Base-by-base conservation (phyloP, 2,888 invertebrate genomes). In the Scaptomyza polygonia region DNA sequence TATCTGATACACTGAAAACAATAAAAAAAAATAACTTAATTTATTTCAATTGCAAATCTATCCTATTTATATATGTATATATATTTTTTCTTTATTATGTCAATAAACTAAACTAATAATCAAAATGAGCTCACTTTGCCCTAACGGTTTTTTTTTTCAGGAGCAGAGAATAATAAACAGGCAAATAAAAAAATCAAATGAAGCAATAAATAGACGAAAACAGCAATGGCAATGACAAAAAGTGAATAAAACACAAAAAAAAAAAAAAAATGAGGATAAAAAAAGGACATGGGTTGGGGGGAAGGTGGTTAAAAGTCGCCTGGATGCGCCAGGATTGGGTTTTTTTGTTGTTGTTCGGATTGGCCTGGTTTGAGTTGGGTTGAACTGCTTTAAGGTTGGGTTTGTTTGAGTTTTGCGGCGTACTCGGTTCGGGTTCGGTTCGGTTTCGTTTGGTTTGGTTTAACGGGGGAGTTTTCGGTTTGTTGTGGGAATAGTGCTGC, bases 111-210 rank as follows among this genome's bases (percentile, higher is more conserved):
- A 25, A 25, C 25, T 3, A 25, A 25, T 25, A 25, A 25, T 29
- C 2, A 29, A 29, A 29, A 0, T 9, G 3, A 8, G 30, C 47
- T 11, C 5, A 32, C 9, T n/a, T 48, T 48, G 5, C 9, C 4
- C 32, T 2, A 1, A 1, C 12, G 12, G 0, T 9, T 32, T 32
- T 32, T 9, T 3, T 9, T 2, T 11, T 32, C 18, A 16, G 18
- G 14, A 36, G 14, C 36, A 62, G 40, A 3, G 48, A 16, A 48
- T 63, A 63, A 30, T 61, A 58, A 48, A 49, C 55, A 43, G 40
- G 39, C 57, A 79, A 55, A 74, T 64, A 77, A 72, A 80, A 80
- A 77, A 79, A 64, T 65, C 73, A 67, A 86, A 73, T 86, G 84
- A 80, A 67, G 63, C 73, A 85, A 74, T 69, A 67, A 70, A 65